phyloP scores from a whole-genome alignment of 2,888 invertebrate species.

The Sesia bembeciformis region DNA sequence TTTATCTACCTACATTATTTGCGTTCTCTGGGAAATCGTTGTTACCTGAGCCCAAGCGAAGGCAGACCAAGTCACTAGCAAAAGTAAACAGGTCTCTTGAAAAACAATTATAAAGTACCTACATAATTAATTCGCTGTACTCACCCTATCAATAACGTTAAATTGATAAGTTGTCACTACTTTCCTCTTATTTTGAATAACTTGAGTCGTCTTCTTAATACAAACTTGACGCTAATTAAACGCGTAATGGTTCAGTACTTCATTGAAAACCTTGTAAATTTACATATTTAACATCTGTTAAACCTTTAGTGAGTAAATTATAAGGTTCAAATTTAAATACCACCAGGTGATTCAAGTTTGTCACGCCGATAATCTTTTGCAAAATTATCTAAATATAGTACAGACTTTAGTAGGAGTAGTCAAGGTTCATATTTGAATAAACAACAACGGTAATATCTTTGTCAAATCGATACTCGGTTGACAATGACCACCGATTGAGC shows the following conservation, averaged over 20 bases:
- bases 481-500: conserved; percentile 54
- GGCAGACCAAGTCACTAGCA: too few relatives aligned
- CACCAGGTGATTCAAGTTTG: not conserved
- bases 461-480: conserved; percentile 37
- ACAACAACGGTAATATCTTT: conserved; percentile 6
- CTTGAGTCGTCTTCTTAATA: conserved; percentile 17
- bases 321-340: not conserved
- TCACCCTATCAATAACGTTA: not conserved
- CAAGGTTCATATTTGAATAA: not conserved
- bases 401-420: not conserved
- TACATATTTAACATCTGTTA: not conserved
- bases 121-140: too few relatives aligned
- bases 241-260: conserved; percentile 15
- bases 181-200: not conserved
- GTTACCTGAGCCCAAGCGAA: too few relatives aligned
- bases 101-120: too few relatives aligned
- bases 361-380: not conserved
- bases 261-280: not conserved
- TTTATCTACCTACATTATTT: too few relatives aligned
- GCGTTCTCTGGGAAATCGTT: too few relatives aligned
- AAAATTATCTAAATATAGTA: not conserved
- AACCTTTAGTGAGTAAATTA: not conserved
- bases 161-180: not conserved
- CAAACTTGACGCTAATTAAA: conserved; percentile 46
- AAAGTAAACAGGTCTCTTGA: too few relatives aligned